Percentiles rank a stretch among this genome's conserved stretches.
Evolutionary conservation across 1,140 invertebrate species (phyloP).

Genomic region (Drosophila ambigua): DNA sequence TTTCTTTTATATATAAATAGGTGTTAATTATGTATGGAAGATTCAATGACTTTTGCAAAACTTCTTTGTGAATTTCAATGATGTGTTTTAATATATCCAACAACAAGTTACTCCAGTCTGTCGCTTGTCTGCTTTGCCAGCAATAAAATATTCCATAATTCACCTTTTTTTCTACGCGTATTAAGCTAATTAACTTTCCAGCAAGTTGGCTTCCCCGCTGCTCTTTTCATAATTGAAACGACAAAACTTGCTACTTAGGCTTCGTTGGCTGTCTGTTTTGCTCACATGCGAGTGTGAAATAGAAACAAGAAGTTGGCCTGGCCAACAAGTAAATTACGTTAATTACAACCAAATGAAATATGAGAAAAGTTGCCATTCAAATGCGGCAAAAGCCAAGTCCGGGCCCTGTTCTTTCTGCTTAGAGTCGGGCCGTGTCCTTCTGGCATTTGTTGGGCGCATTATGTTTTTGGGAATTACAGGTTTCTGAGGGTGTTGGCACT

Average conservation of each 20-base stretch:
- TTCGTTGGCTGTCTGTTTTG: not conserved
- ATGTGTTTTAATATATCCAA: too few relatives aligned
- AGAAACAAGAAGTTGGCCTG: constrained; percentile 23
- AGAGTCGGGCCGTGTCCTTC: constrained; percentile 5
- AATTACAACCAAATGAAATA: constrained; percentile 71
- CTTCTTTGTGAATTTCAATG: too few relatives aligned
- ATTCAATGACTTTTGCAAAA: too few relatives aligned
- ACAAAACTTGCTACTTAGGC: constrained; percentile 34
- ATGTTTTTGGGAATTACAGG: constrained; percentile 32
- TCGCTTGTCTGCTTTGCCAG: not conserved
- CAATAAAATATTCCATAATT: constrained; percentile 37
- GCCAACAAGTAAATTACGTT: constrained; percentile 66
- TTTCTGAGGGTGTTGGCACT: not conserved
- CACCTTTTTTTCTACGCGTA: constrained; percentile 21
- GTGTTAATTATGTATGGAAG: too few relatives aligned
- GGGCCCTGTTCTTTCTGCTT: constrained; percentile 6
- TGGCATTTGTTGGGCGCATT: constrained; percentile 52
- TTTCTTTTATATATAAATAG: too few relatives aligned
- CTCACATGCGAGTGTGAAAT: constrained; percentile 24
- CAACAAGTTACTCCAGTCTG: not conserved
- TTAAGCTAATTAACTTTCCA: constrained; percentile 36
- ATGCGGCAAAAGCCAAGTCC: constrained; percentile 56
- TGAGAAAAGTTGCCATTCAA: constrained; percentile 71
- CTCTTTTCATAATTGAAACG: constrained; percentile 42
- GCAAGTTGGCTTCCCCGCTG: constrained; percentile 17